Conservation (phyloP, 2,888 invertebrate genomes). For the Sarcophaga caerulescens region DNA sequence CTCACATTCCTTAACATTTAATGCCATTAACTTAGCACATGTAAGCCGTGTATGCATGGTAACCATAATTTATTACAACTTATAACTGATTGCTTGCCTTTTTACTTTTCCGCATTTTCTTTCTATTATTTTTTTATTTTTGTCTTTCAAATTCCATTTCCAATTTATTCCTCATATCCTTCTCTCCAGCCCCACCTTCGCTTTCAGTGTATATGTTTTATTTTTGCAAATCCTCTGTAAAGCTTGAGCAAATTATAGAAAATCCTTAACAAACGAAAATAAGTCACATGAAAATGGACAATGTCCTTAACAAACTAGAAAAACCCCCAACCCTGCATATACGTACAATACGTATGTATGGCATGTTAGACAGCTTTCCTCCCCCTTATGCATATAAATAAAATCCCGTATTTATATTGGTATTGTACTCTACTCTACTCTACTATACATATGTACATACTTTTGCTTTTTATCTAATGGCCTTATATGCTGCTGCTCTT, state of each 20-base stretch:
- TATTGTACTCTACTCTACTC: too few species aligned
- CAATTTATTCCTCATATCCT: not conserved
- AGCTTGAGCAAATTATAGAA: constrained; percentile 80
- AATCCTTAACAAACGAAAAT: constrained; percentile 74
- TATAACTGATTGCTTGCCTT: not conserved
- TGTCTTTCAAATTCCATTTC: not conserved
- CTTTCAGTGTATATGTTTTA: constrained; percentile 1
- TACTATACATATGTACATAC: not conserved
- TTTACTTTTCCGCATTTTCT: not conserved
- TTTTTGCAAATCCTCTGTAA: constrained; percentile 69
- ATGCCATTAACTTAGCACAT: not conserved
- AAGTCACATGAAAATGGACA: constrained; percentile 64
- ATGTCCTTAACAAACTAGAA: constrained; percentile 46
- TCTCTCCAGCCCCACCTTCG: not conserved
- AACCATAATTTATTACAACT: constrained; percentile 43
- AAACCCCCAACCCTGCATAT: not conserved
- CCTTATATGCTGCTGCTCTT: constrained; percentile 28
- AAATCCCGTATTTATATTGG: not conserved
- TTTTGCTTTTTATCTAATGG: constrained; percentile 61
- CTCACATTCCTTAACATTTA: too few species aligned
- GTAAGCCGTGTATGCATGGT: not conserved
- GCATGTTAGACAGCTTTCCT: not conserved
- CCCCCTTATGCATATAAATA: not conserved
- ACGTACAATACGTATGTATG: too few species aligned
- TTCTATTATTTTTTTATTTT: constrained; percentile 14